Conservation (phyloP, 2,888 invertebrate species). For the Leptopilina drosophilae region DNA sequence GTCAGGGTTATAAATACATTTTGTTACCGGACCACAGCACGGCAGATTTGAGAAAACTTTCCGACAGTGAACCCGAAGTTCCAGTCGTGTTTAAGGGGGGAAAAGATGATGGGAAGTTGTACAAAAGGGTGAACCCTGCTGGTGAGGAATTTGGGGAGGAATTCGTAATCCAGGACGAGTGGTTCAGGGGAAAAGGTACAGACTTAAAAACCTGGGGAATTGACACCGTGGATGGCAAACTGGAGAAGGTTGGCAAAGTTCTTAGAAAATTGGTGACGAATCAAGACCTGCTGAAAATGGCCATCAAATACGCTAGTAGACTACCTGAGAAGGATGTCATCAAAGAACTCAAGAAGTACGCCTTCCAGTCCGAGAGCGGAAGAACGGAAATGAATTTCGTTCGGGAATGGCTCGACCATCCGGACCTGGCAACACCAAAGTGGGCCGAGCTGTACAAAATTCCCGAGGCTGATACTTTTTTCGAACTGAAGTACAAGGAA, state of each 20-base stretch:
- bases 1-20: not conserved
- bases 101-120: not conserved
- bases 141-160: not conserved
- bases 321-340: not conserved
- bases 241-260: not conserved
- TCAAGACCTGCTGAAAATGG: not conserved
- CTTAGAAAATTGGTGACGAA: not conserved
- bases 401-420: not conserved
- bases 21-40: not conserved
- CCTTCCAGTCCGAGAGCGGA: not conserved
- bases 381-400: not conserved
- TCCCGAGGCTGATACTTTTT: not conserved
- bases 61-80: not conserved
- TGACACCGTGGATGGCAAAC: not conserved
- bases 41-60: not conserved
- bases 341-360: not conserved
- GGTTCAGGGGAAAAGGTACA: not conserved
- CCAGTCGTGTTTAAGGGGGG: not conserved
- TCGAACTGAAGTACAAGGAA: not conserved
- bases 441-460: not conserved
- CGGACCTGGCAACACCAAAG: not conserved
- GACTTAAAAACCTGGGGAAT: not conserved
- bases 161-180: not conserved
- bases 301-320: not conserved
- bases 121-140: not conserved